Evolutionary conservation across 2,888 invertebrate genomes (phyloP).

Genomic region (Caenorhabditis sp.): DNA sequence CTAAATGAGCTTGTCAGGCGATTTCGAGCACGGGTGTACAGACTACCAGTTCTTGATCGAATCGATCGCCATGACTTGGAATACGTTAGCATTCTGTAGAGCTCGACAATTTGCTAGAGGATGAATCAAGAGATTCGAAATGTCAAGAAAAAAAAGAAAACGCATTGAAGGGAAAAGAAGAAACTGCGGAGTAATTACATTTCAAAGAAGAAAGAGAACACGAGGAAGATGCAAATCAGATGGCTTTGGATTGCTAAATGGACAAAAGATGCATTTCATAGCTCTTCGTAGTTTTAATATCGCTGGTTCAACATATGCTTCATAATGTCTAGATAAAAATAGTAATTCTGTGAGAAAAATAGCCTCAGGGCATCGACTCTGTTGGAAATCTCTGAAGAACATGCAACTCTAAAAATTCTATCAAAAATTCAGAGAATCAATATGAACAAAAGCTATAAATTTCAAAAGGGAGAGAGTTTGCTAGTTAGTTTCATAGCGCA

Average conservation of each 20-base stretch:
- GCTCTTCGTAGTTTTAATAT: neutral
- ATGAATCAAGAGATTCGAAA: neutral
- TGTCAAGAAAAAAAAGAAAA: conserved; percentile 15
- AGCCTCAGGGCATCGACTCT: neutral
- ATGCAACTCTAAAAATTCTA: too few species aligned
- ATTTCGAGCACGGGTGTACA: conserved; percentile 71
- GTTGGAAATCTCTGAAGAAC: too few species aligned
- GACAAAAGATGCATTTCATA: neutral
- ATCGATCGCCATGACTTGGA: conserved; percentile 75
- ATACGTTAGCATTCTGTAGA: conserved; percentile 70
- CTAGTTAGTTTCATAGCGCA: conserved; percentile 16
- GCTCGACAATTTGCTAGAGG: too few species aligned
- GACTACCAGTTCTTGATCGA: conserved; percentile 70
- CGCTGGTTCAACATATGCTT: neutral
- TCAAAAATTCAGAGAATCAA: too few species aligned
- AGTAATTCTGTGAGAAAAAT: neutral
- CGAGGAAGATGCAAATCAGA: conserved; percentile 37
- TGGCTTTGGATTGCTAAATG: conserved; percentile 14
- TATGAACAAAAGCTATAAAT: neutral
- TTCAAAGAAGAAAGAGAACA: conserved; percentile 28
- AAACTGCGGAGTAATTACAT: conserved; percentile 57
- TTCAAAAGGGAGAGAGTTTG: neutral
- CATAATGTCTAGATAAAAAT: neutral
- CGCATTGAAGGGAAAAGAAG: conserved; percentile 20
- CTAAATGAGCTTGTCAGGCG: conserved; percentile 71